A percentile compares a stretch with the other conserved stretches of the same genome.
These are phyloP conservation scores for Xenus cinereus DNA, from an alignment of 2,113 vertebrate genomes.

Conservation along the genomic window DNA sequence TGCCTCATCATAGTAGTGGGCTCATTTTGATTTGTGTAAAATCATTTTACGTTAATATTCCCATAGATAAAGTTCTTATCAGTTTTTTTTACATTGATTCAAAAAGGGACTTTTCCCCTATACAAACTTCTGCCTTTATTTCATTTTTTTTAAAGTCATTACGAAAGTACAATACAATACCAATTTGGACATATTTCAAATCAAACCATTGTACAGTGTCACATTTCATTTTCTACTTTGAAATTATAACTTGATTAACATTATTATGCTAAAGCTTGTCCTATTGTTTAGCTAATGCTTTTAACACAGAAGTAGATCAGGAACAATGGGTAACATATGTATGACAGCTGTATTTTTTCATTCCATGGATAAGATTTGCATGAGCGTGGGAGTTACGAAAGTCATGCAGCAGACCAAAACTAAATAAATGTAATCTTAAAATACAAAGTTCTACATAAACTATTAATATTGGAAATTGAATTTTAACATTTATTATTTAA, in stretches of 20 bases:
- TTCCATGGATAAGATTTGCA: slow-evolving; percentile 27
- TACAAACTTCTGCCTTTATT: not conserved
- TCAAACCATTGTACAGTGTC: not conserved
- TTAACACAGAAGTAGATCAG: not conserved
- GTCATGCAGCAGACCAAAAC: slow-evolving; percentile 4
- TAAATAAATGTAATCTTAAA: slow-evolving; percentile 35
- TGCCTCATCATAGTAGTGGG: not conserved
- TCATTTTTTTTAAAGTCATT: not conserved
- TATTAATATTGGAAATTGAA: slow-evolving; percentile 4
- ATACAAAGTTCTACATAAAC: not conserved
- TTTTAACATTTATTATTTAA: slow-evolving; percentile 36
- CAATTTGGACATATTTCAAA: slow-evolving; percentile 14
- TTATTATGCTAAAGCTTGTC: not conserved
- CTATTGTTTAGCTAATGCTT: slow-evolving; percentile 4
- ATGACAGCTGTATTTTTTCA: slow-evolving; percentile 40
- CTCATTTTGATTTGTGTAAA: not conserved
- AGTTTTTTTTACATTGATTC: slow-evolving; percentile 11
- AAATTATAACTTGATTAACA: slow-evolving; percentile 15
- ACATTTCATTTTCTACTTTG: not conserved
- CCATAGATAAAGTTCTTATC: not conserved
- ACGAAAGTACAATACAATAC: not conserved
- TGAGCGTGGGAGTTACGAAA: not conserved
- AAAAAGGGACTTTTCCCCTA: not conserved
- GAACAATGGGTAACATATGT: slow-evolving; percentile 25
- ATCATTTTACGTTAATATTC: not conserved